Percentiles rank a stretch among this genome's conserved stretches.
phyloP scores from a whole-genome alignment of 2,113 vertebrate genomes.

The Poeciliopsis turrubarensis region DNA sequence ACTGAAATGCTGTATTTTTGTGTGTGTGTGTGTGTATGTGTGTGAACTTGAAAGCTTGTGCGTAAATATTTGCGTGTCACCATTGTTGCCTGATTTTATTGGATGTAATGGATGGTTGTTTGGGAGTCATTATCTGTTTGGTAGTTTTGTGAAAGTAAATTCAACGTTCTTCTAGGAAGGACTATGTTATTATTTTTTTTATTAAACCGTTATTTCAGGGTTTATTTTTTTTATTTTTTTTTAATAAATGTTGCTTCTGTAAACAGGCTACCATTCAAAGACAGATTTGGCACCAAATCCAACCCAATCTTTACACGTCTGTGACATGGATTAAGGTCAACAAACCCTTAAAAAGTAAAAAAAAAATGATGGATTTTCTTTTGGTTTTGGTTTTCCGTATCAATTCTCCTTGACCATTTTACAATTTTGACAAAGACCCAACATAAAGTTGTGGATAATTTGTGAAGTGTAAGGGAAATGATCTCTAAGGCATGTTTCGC shows the following conservation, averaged over 20 bases:
- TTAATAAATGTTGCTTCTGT: neutral
- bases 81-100: conserved; percentile 22
- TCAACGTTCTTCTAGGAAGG: neutral
- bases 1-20: conserved; percentile 56
- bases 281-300: neutral
- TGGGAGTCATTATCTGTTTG: conserved; percentile 52
- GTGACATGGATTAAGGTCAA: neutral
- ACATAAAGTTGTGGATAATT: too few species aligned
- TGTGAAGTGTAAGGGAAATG: too few species aligned
- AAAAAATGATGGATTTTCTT: neutral
- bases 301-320: neutral
- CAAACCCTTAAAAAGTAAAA: neutral
- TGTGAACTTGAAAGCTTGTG: conserved; percentile 22
- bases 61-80: conserved; percentile 44
- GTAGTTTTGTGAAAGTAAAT: neutral
- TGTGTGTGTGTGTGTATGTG: neutral
- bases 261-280: neutral
- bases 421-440: neutral
- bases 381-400: too few species aligned
- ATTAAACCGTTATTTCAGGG: neutral
- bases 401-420: neutral
- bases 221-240: neutral
- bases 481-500: too few species aligned
- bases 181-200: neutral
- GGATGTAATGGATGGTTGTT: conserved; percentile 34